Evolutionary conservation across 2,888 invertebrate species (phyloP).

Genomic region (Acleris cristana): DNA sequence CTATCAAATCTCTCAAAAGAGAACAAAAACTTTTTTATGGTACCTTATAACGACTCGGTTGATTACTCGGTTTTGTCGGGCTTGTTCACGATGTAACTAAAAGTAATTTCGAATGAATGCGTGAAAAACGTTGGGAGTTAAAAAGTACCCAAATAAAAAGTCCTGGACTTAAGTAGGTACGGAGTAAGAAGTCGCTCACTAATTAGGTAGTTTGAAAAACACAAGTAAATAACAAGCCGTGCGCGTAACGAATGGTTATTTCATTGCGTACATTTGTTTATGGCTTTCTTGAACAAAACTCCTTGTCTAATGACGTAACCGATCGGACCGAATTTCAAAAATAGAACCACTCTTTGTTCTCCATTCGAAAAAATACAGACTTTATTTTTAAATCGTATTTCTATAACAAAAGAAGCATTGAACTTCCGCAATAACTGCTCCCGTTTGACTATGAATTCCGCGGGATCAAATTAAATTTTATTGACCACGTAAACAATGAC

Average conservation of each 20-base stretch:
- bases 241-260: conserved; percentile 56
- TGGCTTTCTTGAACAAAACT: conserved; percentile 58
- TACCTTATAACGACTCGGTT: conserved; percentile 20
- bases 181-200: conserved; percentile 10
- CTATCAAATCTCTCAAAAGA: conserved; percentile 21
- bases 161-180: conserved; percentile 9
- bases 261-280: conserved; percentile 64
- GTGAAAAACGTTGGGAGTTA: conserved; percentile 1
- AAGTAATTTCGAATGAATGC: conserved; percentile 25
- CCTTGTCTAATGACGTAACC: conserved; percentile 72
- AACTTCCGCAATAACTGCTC: conserved; percentile 41
- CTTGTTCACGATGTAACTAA: conserved; percentile 12
- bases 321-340: conserved; percentile 62
- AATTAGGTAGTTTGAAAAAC: conserved; percentile 30
- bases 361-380: conserved; percentile 51
- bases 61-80: conserved; percentile 27
- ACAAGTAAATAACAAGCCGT: conserved; percentile 47
- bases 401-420: conserved; percentile 49
- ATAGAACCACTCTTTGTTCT: conserved; percentile 75
- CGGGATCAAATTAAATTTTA: conserved; percentile 58
- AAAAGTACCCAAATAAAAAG: conserved; percentile 1
- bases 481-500: conserved; percentile 50
- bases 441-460: conserved; percentile 42
- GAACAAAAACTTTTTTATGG: conserved; percentile 31
- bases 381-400: conserved; percentile 41